Percentiles rank a stretch among this genome's conserved stretches.
These are phyloP conservation scores for Acronicta aceris DNA, from an alignment of 2,888 invertebrate species.

Conservation along the genomic window DNA sequence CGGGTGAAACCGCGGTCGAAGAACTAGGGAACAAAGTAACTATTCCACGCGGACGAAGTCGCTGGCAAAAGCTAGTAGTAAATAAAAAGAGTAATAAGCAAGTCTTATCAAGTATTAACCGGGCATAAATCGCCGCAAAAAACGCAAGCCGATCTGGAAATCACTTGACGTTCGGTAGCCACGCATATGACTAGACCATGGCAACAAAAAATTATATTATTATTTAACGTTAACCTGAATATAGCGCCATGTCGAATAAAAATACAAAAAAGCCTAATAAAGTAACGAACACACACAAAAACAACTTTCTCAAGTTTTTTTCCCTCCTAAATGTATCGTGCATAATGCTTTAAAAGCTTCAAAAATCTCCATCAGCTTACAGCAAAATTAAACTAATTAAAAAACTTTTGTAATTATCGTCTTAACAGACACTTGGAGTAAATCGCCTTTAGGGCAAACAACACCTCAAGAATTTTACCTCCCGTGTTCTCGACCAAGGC, in stretches of 20 bases:
- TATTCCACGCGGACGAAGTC: too few species aligned
- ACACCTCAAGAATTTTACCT: constrained; percentile 85
- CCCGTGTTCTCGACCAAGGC: constrained; percentile 60
- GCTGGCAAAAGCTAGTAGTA: too few species aligned
- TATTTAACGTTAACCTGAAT: too few species aligned
- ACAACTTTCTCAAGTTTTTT: constrained; percentile 49
- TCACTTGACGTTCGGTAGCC: too few species aligned
- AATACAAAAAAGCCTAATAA: constrained; percentile 24
- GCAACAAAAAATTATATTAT: too few species aligned
- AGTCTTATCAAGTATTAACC: too few species aligned
- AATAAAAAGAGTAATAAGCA: too few species aligned
- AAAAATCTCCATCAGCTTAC: constrained; percentile 83
- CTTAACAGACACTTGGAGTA: constrained; percentile 87
- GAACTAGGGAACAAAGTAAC: too few species aligned
- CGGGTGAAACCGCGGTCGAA: too few species aligned
- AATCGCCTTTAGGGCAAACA: constrained; percentile 88
- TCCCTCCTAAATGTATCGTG: constrained; percentile 55
- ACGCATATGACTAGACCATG: too few species aligned
- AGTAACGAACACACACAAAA: constrained; percentile 25
- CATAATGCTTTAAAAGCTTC: constrained; percentile 74
- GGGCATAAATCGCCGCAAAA: too few species aligned
- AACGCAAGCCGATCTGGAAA: too few species aligned
- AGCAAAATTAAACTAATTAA: constrained; percentile 88
- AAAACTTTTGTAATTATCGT: constrained; percentile 89
- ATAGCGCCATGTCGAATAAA: background rate